Base-by-base conservation (phyloP, 2,797 vertebrate genomes). In the Sebastes hubbsi region DNA sequence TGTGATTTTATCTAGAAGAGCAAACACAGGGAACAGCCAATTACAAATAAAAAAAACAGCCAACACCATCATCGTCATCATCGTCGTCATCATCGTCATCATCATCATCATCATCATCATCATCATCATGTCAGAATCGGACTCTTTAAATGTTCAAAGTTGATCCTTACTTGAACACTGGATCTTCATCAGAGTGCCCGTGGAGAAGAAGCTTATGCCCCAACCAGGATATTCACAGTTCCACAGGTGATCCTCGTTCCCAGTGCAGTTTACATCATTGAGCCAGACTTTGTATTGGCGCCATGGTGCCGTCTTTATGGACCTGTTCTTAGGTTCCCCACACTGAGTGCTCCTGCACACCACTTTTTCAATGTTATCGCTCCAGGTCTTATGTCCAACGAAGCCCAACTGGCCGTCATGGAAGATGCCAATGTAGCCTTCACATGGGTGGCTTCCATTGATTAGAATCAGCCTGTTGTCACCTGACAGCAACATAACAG, bases 301-400 rank as follows among this genome's bases (percentile, higher is more conserved):
- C 4, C 2, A 3, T 0, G 0, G 0, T 1, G 0, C 0, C 0
- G n/a, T 0, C 4, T 0, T 0, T 0, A 0, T 0, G 0, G 1
- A 0, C 0, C 0, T 1, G 0, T 0, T 0, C 10, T 1, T 0
- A 0, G 10, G 52, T 0, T 0, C 0, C 1, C 94, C 95, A 7
- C 95, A 96, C n/a, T 38, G 38, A 12, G 87, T 55, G 46, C 79
- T 92, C 2, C 0, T 81, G 80, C 95, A 96, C 58, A 91, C 89
- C 34, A 95, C 94, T 0, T 64, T 0, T 2, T 80, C 86, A 1
- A 82, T 92, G 0, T 0, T 0, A 0, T 0, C 0, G 1, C 0
- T 20, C 95, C 95, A 95, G 1, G 0, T 0, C 7, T 20, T 16
- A 20, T 82, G 30, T 4, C 94, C 92, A 3, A 94, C 88, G 4